These are phyloP conservation scores for Ophioninae sp. DNA, from an alignment of 2,888 invertebrate genomes.

Conservation along the genomic window DNA sequence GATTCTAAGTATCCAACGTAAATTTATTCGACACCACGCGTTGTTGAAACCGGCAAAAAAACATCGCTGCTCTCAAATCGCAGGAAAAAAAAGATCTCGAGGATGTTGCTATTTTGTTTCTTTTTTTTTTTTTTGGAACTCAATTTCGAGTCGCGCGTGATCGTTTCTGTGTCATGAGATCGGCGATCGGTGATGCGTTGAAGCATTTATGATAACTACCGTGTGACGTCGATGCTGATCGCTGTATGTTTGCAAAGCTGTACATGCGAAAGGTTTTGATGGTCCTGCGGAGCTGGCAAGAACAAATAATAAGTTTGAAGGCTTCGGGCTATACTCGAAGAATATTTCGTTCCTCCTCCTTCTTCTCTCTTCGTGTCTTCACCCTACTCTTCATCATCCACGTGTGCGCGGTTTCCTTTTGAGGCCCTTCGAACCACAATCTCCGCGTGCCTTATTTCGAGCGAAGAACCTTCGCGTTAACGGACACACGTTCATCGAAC, in stretches of 20 bases:
- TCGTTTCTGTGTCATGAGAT: conserved; percentile 61
- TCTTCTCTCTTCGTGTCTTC: too few relatives aligned
- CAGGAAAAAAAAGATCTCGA: neutral
- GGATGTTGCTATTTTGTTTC: neutral
- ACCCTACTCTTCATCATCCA: conserved; percentile 7
- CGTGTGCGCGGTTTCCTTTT: conserved; percentile 11
- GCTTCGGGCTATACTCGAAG: conserved; percentile 60
- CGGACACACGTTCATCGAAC: conserved; percentile 4
- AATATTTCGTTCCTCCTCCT: conserved; percentile 50
- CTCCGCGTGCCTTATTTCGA: conserved; percentile 42
- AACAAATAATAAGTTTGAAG: conserved; percentile 78
- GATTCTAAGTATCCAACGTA: neutral
- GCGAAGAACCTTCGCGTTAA: conserved; percentile 46
- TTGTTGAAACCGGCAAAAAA: neutral
- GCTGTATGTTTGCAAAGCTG: conserved; percentile 6
- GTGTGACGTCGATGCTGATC: conserved; percentile 39
- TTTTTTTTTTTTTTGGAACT: neutral
- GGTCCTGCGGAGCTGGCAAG: conserved; percentile 73
- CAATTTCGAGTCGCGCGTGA: conserved; percentile 32
- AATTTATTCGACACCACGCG: conserved; percentile 2
- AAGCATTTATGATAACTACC: conserved; percentile 56
- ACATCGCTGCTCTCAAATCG: neutral
- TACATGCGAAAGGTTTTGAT: conserved; percentile 69
- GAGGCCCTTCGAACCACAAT: conserved; percentile 54
- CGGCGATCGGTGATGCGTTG: conserved; percentile 16